Conservation (phyloP, 1,140 invertebrate genomes). For the Sminthurides bifidus region DNA sequence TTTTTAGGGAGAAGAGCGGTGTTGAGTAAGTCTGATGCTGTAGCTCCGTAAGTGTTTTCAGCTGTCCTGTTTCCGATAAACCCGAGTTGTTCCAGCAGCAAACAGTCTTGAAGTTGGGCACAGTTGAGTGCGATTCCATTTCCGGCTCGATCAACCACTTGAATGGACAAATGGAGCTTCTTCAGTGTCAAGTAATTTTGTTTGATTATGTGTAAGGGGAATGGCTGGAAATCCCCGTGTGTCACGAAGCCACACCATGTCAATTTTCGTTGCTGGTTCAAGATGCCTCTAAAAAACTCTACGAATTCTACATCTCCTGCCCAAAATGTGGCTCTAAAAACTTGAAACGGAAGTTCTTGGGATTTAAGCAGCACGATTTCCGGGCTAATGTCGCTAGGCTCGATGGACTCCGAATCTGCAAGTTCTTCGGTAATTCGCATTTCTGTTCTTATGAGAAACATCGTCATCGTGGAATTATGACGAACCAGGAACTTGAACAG, state of each 20-base stretch:
- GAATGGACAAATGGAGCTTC: neutral
- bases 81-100: neutral
- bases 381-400: neutral
- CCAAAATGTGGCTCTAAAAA: conserved; percentile 5
- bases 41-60: neutral
- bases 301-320: conserved; percentile 1
- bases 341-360: neutral
- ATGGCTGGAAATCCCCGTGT: conserved; percentile 3
- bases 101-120: conserved; percentile 2
- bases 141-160: neutral
- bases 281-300: neutral
- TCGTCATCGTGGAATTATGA: neutral
- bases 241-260: conserved; percentile 6
- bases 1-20: neutral
- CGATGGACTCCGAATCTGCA: neutral
- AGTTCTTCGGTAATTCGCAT: neutral
- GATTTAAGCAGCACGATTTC: neutral
- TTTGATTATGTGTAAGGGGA: conserved; percentile 5
- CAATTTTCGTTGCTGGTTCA: conserved; percentile 1
- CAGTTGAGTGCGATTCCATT: conserved; percentile 1
- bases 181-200: conserved; percentile 1
- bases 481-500: neutral
- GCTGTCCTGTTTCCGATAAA: conserved; percentile 2
- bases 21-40: neutral
- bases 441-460: conserved; percentile 5